A percentile compares a stretch with the other conserved stretches of the same genome.
phyloP scores from a whole-genome alignment of 2,888 invertebrate genomes.

The Euplexia lucipara region DNA sequence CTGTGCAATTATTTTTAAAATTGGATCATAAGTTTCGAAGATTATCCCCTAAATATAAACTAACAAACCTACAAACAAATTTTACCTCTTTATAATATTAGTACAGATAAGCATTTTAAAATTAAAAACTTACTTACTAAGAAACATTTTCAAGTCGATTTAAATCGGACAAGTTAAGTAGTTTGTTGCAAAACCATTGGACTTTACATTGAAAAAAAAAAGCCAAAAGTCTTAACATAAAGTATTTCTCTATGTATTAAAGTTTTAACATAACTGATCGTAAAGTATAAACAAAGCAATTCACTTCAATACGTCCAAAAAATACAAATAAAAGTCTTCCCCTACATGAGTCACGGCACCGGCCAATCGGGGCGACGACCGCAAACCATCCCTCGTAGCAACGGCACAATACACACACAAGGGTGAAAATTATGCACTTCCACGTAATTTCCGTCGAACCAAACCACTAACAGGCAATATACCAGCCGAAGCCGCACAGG shows the following conservation, averaged over 20 bases:
- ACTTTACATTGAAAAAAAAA: no score
- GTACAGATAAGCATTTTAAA: no score
- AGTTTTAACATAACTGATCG: not conserved
- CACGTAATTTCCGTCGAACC: constrained; percentile 48
- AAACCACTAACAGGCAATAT: constrained; percentile 52
- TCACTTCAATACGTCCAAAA: not conserved
- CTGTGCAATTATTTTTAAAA: no score
- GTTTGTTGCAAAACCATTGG: no score
- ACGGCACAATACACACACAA: constrained; percentile 29
- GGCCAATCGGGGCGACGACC: constrained; percentile 42
- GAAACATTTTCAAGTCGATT: no score
- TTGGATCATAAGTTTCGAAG: no score
- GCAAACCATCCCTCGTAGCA: constrained; percentile 33
- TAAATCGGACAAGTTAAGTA: no score
- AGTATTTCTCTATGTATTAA: not conserved
- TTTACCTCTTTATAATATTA: no score
- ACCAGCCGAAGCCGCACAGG: constrained; percentile 37
- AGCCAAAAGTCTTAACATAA: no score
- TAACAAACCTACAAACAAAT: no score
- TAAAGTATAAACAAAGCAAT: not conserved
- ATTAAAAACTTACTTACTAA: no score
- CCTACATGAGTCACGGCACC: constrained; percentile 14
- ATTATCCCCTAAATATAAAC: no score
- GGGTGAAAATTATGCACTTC: constrained; percentile 52
- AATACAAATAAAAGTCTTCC: not conserved